Percentiles rank a stretch among this genome's conserved stretches.
Conservation (phyloP, 2,888 invertebrate genomes). For the Eristalis arbustorum region DNA sequence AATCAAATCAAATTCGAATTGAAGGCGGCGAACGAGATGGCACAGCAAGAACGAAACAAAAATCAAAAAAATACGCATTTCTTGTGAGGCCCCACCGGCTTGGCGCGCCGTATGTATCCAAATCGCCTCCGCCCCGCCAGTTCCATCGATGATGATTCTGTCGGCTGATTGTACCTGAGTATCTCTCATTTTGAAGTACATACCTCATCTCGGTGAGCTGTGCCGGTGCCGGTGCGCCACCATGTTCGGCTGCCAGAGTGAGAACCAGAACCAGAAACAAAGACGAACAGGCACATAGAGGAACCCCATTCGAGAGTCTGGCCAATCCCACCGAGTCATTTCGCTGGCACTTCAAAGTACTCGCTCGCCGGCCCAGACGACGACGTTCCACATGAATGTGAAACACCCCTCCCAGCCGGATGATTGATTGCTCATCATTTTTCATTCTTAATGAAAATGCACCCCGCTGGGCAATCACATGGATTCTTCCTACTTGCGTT, state of each 20-base stretch:
- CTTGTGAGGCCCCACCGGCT: slow-evolving; percentile 5
- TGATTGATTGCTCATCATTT: slow-evolving; percentile 81
- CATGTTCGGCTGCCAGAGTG: slow-evolving; percentile 41
- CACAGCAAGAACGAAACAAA: background rate
- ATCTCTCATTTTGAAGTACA: slow-evolving; percentile 61
- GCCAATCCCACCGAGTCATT: slow-evolving; percentile 65
- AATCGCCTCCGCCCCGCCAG: slow-evolving; percentile 14
- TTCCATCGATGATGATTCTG: slow-evolving; percentile 9
- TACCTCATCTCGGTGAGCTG: slow-evolving; percentile 43
- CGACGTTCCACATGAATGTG: slow-evolving; percentile 66
- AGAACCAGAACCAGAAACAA: slow-evolving; percentile 1
- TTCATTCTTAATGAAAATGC: slow-evolving; percentile 81
- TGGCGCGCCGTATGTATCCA: background rate
- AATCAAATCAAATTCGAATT: slow-evolving; percentile 28
- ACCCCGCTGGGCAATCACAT: slow-evolving; percentile 78
- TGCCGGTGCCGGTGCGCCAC: slow-evolving; percentile 29
- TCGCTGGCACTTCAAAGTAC: slow-evolving; percentile 41
- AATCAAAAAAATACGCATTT: background rate
- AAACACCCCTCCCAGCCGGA: slow-evolving; percentile 78
- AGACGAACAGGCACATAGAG: background rate
- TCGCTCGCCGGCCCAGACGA: slow-evolving; percentile 1
- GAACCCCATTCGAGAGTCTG: slow-evolving; percentile 34
- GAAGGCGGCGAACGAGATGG: background rate
- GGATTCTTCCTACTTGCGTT: slow-evolving; percentile 62
- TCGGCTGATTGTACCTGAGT: slow-evolving; percentile 55